A percentile compares a stretch with the other conserved stretches of the same genome.
These are phyloP conservation scores for Neotragus moschatus DNA, from an alignment of 2,113 vertebrate species.

Conservation along the genomic window DNA sequence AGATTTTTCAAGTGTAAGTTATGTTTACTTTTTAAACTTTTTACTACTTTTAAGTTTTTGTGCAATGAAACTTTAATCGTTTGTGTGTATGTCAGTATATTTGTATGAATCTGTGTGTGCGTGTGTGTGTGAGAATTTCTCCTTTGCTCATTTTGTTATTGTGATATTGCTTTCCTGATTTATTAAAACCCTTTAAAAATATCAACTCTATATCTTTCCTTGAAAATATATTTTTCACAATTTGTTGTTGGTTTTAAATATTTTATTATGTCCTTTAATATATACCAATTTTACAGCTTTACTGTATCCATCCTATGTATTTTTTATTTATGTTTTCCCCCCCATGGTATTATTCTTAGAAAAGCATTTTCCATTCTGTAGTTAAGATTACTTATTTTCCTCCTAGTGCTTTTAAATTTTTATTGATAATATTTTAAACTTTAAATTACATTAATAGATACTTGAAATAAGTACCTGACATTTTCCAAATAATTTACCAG, in stretches of 20 bases:
- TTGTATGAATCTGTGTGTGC: background rate
- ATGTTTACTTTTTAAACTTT: background rate
- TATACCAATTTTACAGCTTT: constrained; percentile 26
- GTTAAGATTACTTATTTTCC: constrained; percentile 49
- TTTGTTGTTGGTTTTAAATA: constrained; percentile 57
- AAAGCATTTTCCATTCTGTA: background rate
- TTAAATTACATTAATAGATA: background rate
- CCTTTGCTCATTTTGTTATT: constrained; percentile 19
- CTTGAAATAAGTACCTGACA: background rate
- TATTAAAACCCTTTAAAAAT: constrained; percentile 35
- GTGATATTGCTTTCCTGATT: constrained; percentile 23
- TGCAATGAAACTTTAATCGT: background rate
- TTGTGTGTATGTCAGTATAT: background rate
- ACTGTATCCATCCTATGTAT: constrained; percentile 24
- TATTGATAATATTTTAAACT: constrained; percentile 39
- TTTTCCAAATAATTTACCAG: background rate
- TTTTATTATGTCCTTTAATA: constrained; percentile 50
- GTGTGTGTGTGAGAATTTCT: background rate
- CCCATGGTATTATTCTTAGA: constrained; percentile 24
- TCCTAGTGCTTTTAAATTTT: constrained; percentile 38
- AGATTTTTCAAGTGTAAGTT: background rate
- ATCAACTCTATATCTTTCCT: constrained; percentile 32
- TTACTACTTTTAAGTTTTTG: background rate
- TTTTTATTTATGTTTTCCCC: constrained; percentile 34
- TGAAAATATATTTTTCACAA: constrained; percentile 55